Conservation (phyloP, 2,888 invertebrate species). For the Dynastes tityus region DNA sequence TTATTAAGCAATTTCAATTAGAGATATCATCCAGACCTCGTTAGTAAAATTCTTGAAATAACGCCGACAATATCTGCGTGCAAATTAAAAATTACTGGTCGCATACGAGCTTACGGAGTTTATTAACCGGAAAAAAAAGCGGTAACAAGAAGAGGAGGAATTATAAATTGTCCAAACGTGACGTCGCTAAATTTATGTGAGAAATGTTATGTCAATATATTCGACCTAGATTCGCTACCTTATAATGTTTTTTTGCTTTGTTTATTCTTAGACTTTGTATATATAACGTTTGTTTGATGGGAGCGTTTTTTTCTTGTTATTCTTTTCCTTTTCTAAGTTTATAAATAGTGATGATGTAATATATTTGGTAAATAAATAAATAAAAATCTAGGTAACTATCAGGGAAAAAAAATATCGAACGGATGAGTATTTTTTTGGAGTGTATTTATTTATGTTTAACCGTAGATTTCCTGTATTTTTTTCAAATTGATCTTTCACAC, state of each 20-base stretch:
- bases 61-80: background rate
- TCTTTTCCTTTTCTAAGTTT: background rate
- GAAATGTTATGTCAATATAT: constrained; percentile 48
- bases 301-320: constrained; percentile 7
- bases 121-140: constrained; percentile 2
- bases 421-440: too few relatives aligned
- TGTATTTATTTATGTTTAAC: too few relatives aligned
- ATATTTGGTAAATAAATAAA: background rate
- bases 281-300: background rate
- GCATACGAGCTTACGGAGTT: background rate
- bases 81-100: background rate
- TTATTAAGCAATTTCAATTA: too few relatives aligned
- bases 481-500: too few relatives aligned
- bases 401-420: too few relatives aligned
- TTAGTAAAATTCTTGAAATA: too few relatives aligned
- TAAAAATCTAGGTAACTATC: too few relatives aligned
- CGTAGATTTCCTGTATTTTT: too few relatives aligned
- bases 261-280: background rate
- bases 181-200: constrained; percentile 19
- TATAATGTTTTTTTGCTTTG: background rate
- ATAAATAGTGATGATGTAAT: constrained; percentile 10
- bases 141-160: background rate
- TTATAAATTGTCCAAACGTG: constrained; percentile 16
- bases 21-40: too few relatives aligned
- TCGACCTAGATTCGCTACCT: constrained; percentile 35